Evolutionary conservation across 1,140 invertebrate species (phyloP).

Genomic region (Akabosia matsudoensis): DNA sequence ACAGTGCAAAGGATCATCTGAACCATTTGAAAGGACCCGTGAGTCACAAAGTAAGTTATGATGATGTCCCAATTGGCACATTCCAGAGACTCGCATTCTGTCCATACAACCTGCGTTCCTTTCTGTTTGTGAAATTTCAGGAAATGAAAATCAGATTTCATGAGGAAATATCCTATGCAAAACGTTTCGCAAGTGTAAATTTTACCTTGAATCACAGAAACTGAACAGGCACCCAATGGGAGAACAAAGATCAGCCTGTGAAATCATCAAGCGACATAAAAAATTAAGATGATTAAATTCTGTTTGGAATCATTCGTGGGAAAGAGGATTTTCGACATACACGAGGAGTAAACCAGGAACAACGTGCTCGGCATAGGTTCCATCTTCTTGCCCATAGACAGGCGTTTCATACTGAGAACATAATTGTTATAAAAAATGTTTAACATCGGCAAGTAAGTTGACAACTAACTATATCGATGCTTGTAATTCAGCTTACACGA

Average conservation of each 20-base stretch:
- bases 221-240: not conserved
- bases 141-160: too few relatives aligned
- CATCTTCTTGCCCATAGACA: not conserved
- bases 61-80: not conserved
- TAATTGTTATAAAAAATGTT: too few relatives aligned
- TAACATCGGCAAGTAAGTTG: too few relatives aligned
- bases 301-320: not conserved
- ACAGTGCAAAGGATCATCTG: not conserved
- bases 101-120: not conserved
- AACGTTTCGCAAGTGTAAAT: not conserved
- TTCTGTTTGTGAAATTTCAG: too few relatives aligned
- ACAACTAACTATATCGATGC: too few relatives aligned
- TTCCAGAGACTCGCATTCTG: not conserved
- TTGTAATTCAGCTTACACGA: too few relatives aligned
- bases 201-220: conserved; percentile 10
- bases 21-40: conserved; percentile 12
- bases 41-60: not conserved
- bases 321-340: not conserved
- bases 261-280: not conserved
- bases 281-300: not conserved
- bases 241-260: not conserved
- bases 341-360: conserved; percentile 1
- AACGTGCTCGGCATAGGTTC: not conserved
- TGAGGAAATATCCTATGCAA: too few relatives aligned
- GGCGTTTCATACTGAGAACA: not conserved